A percentile compares a stretch with the other conserved stretches of the same genome.
Evolutionary conservation across 2,113 vertebrate species (phyloP).

Genomic region (Grammomys surdaster): DNA sequence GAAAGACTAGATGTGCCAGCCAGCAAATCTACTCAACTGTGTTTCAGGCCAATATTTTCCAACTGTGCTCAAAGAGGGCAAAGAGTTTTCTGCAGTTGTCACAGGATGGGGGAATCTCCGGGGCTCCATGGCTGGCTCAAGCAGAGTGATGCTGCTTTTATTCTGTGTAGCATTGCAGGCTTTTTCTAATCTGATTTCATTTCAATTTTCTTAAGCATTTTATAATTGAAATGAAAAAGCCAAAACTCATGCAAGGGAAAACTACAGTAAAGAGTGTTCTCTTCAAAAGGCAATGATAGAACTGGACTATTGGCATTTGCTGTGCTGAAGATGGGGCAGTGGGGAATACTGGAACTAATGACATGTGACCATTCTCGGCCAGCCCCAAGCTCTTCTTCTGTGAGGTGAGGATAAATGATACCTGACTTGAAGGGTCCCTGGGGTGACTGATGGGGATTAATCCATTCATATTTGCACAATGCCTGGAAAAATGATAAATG

Average conservation of each 20-base stretch:
- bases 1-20: conserved; percentile 34
- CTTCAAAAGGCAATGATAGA: neutral
- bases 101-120: neutral
- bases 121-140: neutral
- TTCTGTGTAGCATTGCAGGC: conserved; percentile 38
- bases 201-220: conserved; percentile 44
- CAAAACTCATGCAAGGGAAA: conserved; percentile 31
- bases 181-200: conserved; percentile 16
- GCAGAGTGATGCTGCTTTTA: conserved; percentile 31
- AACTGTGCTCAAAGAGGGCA: conserved; percentile 64
- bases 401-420: neutral
- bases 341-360: neutral
- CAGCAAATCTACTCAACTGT: conserved; percentile 62
- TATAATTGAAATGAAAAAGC: neutral
- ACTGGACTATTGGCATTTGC: neutral
- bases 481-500: neutral
- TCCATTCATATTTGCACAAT: neutral
- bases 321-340: neutral
- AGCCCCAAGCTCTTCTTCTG: neutral
- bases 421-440: neutral
- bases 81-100: conserved; percentile 29
- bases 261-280: neutral
- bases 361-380: neutral
- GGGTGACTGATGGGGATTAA: neutral
- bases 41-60: conserved; percentile 63